Conservation (phyloP, 2,113 vertebrate genomes). For the Myocastor coypus region DNA sequence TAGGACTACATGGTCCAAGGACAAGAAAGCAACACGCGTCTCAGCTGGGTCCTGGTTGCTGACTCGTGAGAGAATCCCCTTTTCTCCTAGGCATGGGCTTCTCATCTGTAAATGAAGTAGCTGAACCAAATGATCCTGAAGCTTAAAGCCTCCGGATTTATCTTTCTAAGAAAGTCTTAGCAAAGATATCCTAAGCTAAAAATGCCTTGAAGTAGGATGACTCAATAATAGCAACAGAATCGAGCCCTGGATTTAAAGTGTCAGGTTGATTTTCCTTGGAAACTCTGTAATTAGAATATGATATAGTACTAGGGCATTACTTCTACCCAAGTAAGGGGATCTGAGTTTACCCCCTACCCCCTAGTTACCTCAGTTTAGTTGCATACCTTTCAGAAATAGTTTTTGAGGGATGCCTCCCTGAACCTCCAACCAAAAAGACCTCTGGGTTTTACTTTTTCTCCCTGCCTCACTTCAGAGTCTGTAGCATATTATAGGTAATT, state of each 20-base stretch:
- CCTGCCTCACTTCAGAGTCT: neutral
- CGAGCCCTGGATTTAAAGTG: conserved; percentile 18
- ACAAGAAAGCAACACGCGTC: neutral
- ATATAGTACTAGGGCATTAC: neutral
- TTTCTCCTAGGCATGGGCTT: conserved; percentile 58
- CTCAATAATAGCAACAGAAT: conserved; percentile 27
- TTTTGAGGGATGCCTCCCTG: neutral
- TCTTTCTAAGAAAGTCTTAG: conserved; percentile 60
- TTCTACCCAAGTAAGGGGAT: neutral
- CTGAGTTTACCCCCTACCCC: neutral
- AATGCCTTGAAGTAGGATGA: neutral
- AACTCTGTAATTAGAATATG: neutral
- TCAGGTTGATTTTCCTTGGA: conserved; percentile 6
- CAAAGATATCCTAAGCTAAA: neutral
- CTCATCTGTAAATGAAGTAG: conserved; percentile 22
- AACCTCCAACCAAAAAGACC: neutral
- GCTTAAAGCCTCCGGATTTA: neutral
- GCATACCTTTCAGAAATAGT: neutral
- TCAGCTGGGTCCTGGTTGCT: neutral
- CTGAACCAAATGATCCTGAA: conserved; percentile 61
- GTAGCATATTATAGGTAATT: neutral
- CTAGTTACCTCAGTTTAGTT: neutral
- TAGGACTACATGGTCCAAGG: neutral
- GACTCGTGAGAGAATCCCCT: neutral
- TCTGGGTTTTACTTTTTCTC: neutral